Percentiles rank a stretch among this genome's conserved stretches.
These are phyloP conservation scores for Synodontis membranacea DNA, from an alignment of 2,113 vertebrate genomes.

Conservation along the genomic window DNA sequence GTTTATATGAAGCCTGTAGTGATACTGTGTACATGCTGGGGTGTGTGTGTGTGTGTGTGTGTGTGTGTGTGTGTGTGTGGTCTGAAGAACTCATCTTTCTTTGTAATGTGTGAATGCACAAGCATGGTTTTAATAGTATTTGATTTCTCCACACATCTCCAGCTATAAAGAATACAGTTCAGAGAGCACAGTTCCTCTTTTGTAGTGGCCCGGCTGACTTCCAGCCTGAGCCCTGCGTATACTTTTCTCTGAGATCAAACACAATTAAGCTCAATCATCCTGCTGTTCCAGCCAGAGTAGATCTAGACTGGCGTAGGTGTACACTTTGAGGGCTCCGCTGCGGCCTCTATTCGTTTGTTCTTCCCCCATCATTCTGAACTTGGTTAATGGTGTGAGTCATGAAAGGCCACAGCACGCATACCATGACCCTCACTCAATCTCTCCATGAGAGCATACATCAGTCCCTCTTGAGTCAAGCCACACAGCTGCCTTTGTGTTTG, in stretches of 20 bases:
- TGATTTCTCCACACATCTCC: neutral
- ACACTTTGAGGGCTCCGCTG: slow-evolving; percentile 8
- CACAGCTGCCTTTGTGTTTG: slow-evolving; percentile 12
- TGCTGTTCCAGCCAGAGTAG: slow-evolving; percentile 12
- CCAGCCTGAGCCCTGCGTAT: neutral
- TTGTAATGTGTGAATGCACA: slow-evolving; percentile 15
- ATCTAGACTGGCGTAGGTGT: slow-evolving; percentile 7
- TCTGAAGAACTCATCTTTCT: slow-evolving; percentile 1
- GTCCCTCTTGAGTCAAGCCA: neutral
- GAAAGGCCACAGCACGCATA: neutral
- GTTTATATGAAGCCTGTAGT: neutral
- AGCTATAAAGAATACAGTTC: neutral
- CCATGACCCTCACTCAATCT: neutral
- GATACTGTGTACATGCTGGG: neutral
- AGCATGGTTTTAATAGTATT: slow-evolving; percentile 20
- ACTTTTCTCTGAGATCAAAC: slow-evolving; percentile 29
- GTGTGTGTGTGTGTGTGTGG: neutral
- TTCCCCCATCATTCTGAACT: slow-evolving; percentile 27
- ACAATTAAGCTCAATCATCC: slow-evolving; percentile 37
- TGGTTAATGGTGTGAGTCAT: slow-evolving; percentile 32
- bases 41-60: slow-evolving; percentile 1
- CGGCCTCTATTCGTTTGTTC: slow-evolving; percentile 35
- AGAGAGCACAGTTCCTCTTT: slow-evolving; percentile 21
- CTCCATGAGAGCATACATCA: slow-evolving; percentile 12
- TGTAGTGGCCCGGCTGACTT: slow-evolving; percentile 3